Percentiles rank a stretch among this genome's conserved stretches.
These are phyloP conservation scores for Phaedon cochleariae DNA, from an alignment of 2,888 invertebrate species.

Conservation along the genomic window DNA sequence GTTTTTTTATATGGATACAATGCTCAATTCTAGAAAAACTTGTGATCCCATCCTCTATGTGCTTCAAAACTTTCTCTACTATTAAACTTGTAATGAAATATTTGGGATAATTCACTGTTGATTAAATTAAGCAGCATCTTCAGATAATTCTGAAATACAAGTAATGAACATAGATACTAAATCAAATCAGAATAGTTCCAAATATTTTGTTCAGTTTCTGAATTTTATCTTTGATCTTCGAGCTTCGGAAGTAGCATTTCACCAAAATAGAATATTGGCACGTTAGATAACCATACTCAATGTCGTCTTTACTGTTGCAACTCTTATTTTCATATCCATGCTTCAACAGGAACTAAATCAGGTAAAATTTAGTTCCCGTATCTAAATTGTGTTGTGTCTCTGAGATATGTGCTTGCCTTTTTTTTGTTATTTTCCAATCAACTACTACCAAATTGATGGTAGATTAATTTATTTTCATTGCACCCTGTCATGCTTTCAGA, in stretches of 20 bases:
- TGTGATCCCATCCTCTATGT: neutral
- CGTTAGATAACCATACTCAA: constrained; percentile 42
- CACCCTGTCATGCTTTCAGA: too few relatives aligned
- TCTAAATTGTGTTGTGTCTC: neutral
- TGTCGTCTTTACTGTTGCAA: constrained; percentile 62
- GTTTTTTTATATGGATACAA: too few relatives aligned
- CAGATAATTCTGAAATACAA: too few relatives aligned
- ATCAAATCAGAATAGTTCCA: too few relatives aligned
- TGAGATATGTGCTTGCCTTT: constrained; percentile 32
- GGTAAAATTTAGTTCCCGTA: constrained; percentile 62
- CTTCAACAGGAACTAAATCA: constrained; percentile 63
- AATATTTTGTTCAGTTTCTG: neutral
- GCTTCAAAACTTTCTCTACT: neutral
- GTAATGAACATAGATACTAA: too few relatives aligned
- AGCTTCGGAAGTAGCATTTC: neutral
- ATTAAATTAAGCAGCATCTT: too few relatives aligned
- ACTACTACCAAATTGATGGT: too few relatives aligned
- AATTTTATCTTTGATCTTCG: neutral
- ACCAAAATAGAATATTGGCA: constrained; percentile 20
- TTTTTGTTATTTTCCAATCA: constrained; percentile 7
- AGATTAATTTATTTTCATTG: too few relatives aligned
- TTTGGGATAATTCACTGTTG: neutral
- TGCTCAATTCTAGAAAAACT: neutral
- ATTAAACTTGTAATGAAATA: neutral
- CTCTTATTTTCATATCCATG: constrained; percentile 61